These are phyloP conservation scores for Macaca mulatta DNA, from an alignment of 2,113 vertebrate genomes.

Conservation along the genomic window DNA sequence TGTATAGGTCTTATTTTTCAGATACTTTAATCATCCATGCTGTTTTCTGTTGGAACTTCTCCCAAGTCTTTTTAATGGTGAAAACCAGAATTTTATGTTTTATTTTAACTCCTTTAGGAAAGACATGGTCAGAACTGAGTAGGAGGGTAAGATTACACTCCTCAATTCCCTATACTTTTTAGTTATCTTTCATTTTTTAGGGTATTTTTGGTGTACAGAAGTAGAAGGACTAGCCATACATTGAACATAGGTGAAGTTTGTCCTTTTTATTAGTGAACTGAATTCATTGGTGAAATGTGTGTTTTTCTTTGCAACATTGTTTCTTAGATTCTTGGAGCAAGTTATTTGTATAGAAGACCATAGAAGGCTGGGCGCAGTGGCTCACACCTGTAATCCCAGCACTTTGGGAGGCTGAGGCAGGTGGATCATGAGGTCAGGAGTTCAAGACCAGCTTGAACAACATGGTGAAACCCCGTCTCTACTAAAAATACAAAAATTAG, in stretches of 20 bases:
- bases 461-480: too few relatives aligned
- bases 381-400: too few relatives aligned
- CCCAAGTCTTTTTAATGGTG: background rate
- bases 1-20: conserved; percentile 37
- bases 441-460: too few relatives aligned
- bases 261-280: background rate
- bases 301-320: background rate
- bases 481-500: too few relatives aligned
- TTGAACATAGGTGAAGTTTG: background rate
- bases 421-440: too few relatives aligned
- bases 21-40: background rate
- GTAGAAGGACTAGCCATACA: background rate
- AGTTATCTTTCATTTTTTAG: background rate
- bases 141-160: background rate
- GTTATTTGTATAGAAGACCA: background rate
- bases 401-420: too few relatives aligned
- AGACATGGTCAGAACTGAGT: background rate
- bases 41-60: background rate
- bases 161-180: background rate
- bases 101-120: background rate
- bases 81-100: conserved; percentile 3
- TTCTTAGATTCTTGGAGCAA: conserved; percentile 20
- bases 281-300: background rate
- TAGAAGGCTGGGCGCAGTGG: too few relatives aligned
- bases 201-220: background rate